These are phyloP conservation scores for Lissocephala sabroskyi DNA, from an alignment of 2,888 invertebrate genomes.

Conservation along the genomic window DNA sequence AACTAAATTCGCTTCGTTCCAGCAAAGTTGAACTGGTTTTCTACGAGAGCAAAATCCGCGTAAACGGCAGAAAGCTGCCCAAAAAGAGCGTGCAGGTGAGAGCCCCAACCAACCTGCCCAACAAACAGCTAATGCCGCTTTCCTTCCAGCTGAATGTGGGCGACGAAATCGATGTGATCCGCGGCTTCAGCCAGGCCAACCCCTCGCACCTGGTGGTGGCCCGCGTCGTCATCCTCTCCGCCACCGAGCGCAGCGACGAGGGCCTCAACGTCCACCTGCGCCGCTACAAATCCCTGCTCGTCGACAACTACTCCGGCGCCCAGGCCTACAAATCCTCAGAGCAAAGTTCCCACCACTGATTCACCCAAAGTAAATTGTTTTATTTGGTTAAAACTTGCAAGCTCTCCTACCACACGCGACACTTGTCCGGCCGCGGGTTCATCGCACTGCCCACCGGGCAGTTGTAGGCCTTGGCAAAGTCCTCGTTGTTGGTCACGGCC, in stretches of 20 bases:
- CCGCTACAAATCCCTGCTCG: slow-evolving; percentile 79
- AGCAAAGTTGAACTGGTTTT: slow-evolving; percentile 87
- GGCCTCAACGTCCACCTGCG: slow-evolving; percentile 76
- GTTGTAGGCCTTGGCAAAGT: slow-evolving; percentile 57
- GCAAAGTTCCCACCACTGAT: too few species aligned
- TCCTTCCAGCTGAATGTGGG: slow-evolving; percentile 76
- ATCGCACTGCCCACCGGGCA: slow-evolving; percentile 61
- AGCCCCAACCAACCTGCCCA: not conserved
- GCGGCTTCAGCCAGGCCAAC: slow-evolving; percentile 79
- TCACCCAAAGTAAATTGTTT: too few species aligned
- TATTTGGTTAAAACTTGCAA: too few species aligned
- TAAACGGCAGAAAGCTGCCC: slow-evolving; percentile 83
- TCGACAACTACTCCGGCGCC: slow-evolving; percentile 79
- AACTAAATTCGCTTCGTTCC: slow-evolving; percentile 20
- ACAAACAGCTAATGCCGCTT: not conserved
- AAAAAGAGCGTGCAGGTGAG: slow-evolving; percentile 83
- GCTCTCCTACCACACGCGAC: slow-evolving; percentile 56
- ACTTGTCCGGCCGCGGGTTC: slow-evolving; percentile 55
- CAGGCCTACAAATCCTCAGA: slow-evolving; percentile 28
- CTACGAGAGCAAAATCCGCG: slow-evolving; percentile 84
- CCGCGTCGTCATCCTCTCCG: slow-evolving; percentile 78
- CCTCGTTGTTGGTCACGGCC: slow-evolving; percentile 59
- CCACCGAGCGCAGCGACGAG: slow-evolving; percentile 75
- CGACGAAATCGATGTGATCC: slow-evolving; percentile 86
- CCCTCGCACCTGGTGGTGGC: slow-evolving; percentile 80